Evolutionary conservation across 2,113 vertebrate genomes (phyloP).

Genomic region (Toxostoma redivivum): DNA sequence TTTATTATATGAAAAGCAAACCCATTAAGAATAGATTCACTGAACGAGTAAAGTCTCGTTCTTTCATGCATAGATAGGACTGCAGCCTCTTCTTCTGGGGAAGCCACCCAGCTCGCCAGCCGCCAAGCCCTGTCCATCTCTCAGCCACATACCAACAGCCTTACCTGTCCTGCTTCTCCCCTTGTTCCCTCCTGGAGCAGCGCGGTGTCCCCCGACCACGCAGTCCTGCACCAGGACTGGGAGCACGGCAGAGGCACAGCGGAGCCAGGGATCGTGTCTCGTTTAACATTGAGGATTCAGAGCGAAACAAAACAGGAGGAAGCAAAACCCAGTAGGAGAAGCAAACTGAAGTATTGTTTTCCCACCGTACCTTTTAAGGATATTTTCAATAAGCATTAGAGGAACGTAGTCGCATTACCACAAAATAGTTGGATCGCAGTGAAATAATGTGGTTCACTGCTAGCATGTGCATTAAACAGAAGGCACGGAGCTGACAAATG

Average conservation of each 20-base stretch:
- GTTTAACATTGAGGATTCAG: neutral
- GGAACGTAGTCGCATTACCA: neutral
- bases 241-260: neutral
- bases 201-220: neutral
- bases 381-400: neutral
- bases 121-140: neutral
- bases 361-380: neutral
- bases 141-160: rapidly evolving
- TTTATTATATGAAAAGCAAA: neutral
- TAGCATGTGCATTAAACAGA: neutral
- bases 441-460: neutral
- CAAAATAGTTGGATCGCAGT: neutral
- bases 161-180: neutral
- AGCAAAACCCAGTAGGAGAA: neutral
- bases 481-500: neutral
- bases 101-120: neutral
- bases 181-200: neutral
- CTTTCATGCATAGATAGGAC: rapidly evolving
- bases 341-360: neutral
- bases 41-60: rapidly evolving
- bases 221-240: rapidly evolving
- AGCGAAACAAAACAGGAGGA: neutral
- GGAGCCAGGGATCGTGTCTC: neutral
- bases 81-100: neutral
- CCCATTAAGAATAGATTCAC: neutral